Conservation (phyloP, 2,888 invertebrate species). For the Idaea straminata region DNA sequence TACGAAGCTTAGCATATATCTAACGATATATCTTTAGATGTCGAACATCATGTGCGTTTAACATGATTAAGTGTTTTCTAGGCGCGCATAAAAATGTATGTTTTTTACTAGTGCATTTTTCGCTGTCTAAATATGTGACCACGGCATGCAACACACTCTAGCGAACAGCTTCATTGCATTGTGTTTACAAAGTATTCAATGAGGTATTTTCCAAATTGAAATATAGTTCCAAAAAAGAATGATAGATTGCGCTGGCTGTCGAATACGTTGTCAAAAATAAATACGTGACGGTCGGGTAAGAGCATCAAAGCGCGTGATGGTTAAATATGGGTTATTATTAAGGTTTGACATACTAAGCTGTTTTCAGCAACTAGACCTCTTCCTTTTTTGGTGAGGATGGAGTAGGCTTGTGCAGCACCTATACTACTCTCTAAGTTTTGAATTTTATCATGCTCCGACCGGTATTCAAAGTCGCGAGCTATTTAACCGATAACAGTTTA, state of each 20-base stretch:
- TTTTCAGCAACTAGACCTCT: too few relatives aligned
- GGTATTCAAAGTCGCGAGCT: too few relatives aligned
- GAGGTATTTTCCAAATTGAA: neutral
- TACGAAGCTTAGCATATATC: neutral
- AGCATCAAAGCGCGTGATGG: too few relatives aligned
- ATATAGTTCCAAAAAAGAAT: neutral
- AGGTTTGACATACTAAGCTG: too few relatives aligned
- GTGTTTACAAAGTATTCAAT: conserved; percentile 31
- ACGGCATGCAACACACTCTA: conserved; percentile 59
- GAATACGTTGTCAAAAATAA: neutral
- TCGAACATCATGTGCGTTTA: neutral
- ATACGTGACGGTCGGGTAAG: too few relatives aligned
- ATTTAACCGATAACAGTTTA: too few relatives aligned
- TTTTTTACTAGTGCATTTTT: conserved; percentile 15
- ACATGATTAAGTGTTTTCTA: neutral
- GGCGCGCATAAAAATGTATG: neutral
- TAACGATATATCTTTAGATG: neutral
- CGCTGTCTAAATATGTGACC: conserved; percentile 29
- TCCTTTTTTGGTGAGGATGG: too few relatives aligned
- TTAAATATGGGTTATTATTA: too few relatives aligned
- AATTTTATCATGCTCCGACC: too few relatives aligned
- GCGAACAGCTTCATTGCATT: conserved; percentile 41
- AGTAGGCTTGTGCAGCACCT: too few relatives aligned
- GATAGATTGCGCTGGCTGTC: neutral
- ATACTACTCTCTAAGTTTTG: too few relatives aligned